These are phyloP conservation scores for Bradypodion ventrale DNA, from an alignment of 2,797 vertebrate genomes.

Conservation along the genomic window DNA sequence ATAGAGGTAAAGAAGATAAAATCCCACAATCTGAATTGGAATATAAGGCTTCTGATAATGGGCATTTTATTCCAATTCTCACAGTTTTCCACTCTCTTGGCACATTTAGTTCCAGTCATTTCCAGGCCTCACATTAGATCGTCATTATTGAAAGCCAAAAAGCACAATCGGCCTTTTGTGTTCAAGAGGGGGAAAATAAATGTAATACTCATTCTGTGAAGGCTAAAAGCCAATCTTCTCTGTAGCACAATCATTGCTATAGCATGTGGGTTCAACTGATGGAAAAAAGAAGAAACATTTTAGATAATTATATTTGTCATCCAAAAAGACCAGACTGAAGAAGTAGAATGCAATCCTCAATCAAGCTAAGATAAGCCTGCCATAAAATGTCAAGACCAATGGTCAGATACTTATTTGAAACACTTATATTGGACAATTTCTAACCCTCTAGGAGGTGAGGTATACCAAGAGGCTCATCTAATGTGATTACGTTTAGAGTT, in stretches of 20 bases:
- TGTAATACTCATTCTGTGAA: conserved; percentile 38
- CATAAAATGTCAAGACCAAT: not conserved
- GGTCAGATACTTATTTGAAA: not conserved
- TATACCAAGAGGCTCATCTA: conserved; percentile 30
- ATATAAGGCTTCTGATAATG: not conserved
- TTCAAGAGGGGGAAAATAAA: conserved; percentile 42
- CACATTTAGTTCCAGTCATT: conserved; percentile 21
- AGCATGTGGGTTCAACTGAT: conserved; percentile 51
- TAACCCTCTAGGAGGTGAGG: not conserved
- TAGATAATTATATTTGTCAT: conserved; percentile 24
- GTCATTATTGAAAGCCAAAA: conserved; percentile 34
- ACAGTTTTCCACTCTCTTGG: not conserved
- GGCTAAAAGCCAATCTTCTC: conserved; percentile 41
- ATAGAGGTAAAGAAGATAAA: not conserved
- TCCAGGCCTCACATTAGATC: conserved; percentile 36
- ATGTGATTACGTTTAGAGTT: not conserved
- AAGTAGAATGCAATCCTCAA: conserved; percentile 31
- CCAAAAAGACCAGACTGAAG: not conserved
- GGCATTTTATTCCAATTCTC: conserved; percentile 31
- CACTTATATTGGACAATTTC: conserved; percentile 29
- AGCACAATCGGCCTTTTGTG: conserved; percentile 26
- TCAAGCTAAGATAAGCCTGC: conserved; percentile 22
- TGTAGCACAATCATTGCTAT: not conserved
- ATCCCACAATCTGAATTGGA: not conserved
- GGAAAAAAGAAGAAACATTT: not conserved